Evolutionary conservation across 2,113 vertebrate species (phyloP).

Genomic region (Scophthalmus maximus): DNA sequence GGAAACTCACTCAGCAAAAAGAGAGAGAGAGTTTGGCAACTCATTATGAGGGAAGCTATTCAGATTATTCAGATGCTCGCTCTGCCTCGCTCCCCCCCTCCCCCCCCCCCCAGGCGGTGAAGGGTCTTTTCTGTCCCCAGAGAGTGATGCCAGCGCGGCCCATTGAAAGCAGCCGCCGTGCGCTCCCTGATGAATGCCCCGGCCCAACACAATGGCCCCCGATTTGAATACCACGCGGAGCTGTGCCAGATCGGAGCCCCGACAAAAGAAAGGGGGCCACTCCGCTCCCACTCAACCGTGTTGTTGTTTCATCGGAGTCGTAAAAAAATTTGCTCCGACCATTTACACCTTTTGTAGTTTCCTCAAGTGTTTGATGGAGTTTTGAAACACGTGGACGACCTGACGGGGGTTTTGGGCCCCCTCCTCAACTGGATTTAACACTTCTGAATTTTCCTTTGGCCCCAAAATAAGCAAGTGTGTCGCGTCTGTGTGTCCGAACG

Average conservation of each 20-base stretch:
- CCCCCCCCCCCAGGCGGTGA: conserved; percentile 69
- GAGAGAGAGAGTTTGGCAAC: conserved; percentile 54
- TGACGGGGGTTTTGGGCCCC: conserved; percentile 18
- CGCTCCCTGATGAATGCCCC: conserved; percentile 80
- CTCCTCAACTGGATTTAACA: not conserved
- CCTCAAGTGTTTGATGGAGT: conserved; percentile 72
- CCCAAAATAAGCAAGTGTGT: no score
- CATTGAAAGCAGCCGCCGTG: conserved; percentile 80
- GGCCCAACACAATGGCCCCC: conserved; percentile 82
- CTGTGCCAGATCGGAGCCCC: conserved; percentile 70
- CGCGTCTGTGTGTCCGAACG: conserved; percentile 69
- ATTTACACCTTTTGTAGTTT: conserved; percentile 72
- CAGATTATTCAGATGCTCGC: conserved; percentile 83
- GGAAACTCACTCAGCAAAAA: conserved; percentile 31
- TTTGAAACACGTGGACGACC: conserved; percentile 54
- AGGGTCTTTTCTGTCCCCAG: conserved; percentile 82
- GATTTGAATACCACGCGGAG: conserved; percentile 86
- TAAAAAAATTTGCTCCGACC: conserved; percentile 71
- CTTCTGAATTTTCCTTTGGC: no score
- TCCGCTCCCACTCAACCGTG: conserved; percentile 69
- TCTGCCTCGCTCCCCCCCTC: conserved; percentile 58
- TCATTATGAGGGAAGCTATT: conserved; percentile 77
- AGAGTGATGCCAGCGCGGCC: conserved; percentile 84
- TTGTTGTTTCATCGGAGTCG: conserved; percentile 76
- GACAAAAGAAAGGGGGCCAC: conserved; percentile 78